Conservation (phyloP, 2,888 invertebrate species). For the Aspidiotus destructor region DNA sequence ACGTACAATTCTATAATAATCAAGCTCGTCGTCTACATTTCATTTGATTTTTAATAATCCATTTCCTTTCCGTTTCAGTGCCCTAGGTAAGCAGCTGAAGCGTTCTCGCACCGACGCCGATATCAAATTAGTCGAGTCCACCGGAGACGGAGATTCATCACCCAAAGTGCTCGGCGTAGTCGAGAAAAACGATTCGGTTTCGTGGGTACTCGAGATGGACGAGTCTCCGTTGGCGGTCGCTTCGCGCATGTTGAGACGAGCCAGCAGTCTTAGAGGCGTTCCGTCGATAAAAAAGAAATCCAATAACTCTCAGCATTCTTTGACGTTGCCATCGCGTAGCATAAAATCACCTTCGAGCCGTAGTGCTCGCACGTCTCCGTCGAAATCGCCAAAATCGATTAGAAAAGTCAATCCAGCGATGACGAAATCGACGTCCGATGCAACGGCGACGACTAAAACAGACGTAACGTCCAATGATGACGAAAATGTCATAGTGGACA, state of each 20-base stretch:
- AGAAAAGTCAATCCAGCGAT: not conserved
- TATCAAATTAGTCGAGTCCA: conserved; percentile 4
- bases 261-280: conserved; percentile 41
- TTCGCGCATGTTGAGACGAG: conserved; percentile 58
- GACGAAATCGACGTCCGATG: not conserved
- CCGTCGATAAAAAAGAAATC: conserved; percentile 24
- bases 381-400: not conserved
- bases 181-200: conserved; percentile 75
- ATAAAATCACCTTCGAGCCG: conserved; percentile 3
- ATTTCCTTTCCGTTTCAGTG: not conserved
- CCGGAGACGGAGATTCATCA: conserved; percentile 47
- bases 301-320: not conserved
- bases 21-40: no score
- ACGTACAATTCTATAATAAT: no score
- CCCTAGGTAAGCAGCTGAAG: conserved; percentile 17
- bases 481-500: conserved; percentile 22
- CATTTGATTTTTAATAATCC: not conserved
- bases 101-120: conserved; percentile 27
- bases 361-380: not conserved
- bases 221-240: conserved; percentile 63
- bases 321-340: conserved; percentile 16
- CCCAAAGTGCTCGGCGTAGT: conserved; percentile 74
- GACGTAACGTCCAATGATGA: conserved; percentile 3
- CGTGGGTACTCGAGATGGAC: conserved; percentile 73
- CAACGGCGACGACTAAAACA: conserved; percentile 2